These are phyloP conservation scores for Latrodectus elegans DNA, from an alignment of 2,888 invertebrate genomes.

Conservation along the genomic window DNA sequence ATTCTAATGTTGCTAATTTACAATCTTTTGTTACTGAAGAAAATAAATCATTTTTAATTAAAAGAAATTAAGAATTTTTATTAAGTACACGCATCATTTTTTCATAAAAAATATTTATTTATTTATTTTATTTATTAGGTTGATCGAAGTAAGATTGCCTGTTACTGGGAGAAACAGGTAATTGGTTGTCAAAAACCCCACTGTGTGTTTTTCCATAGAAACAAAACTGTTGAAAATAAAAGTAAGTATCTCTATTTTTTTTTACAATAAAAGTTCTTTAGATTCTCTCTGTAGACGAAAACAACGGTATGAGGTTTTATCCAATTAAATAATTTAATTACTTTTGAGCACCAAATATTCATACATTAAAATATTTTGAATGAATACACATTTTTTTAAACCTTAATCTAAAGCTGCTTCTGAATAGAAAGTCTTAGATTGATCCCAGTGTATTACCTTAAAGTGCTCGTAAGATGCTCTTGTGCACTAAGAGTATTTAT, in stretches of 20 bases:
- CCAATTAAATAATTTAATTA: no score
- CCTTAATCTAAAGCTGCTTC: no score
- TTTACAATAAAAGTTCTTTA: neutral
- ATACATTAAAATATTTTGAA: neutral
- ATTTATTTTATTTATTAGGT: no score
- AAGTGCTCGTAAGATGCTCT: no score
- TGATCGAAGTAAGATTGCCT: slow-evolving; percentile 87
- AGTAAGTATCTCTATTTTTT: slow-evolving; percentile 19
- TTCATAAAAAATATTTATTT: neutral
- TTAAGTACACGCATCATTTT: neutral
- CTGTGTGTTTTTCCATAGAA: slow-evolving; percentile 86
- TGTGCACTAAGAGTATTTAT: no score
- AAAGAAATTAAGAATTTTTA: neutral
- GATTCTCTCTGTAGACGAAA: slow-evolving; percentile 82
- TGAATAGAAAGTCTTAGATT: no score
- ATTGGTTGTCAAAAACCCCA: slow-evolving; percentile 89
- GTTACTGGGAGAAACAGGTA: slow-evolving; percentile 91
- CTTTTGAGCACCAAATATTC: no score
- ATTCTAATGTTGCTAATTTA: no score
- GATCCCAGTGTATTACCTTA: no score
- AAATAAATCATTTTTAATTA: neutral
- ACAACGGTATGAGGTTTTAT: slow-evolving; percentile 77
- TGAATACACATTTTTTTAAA: neutral
- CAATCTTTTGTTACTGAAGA: no score
- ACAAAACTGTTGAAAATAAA: slow-evolving; percentile 70